Conservation (phyloP, 2,797 vertebrate species). For the Botia kubotai region DNA sequence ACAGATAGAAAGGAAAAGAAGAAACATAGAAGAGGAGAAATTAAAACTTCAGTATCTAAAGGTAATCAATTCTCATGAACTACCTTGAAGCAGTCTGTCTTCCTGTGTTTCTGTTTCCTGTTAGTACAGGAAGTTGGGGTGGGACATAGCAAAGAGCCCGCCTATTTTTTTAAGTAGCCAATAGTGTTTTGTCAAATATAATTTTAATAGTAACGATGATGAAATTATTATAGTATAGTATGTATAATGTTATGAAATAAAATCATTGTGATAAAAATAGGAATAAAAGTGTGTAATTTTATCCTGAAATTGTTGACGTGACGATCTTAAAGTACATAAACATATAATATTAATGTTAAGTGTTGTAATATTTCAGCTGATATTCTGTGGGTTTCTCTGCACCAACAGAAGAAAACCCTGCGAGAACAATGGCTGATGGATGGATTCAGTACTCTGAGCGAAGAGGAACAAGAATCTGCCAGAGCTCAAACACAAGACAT, state of each 20-base stretch:
- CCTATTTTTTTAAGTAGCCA: too few species aligned
- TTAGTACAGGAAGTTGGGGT: not conserved
- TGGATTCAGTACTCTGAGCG: constrained; percentile 83
- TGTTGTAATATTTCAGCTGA: too few species aligned
- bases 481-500: constrained; percentile 85
- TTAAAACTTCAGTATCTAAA: constrained; percentile 93
- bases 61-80: constrained; percentile 71
- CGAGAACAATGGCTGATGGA: constrained; percentile 97
- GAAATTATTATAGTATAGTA: not conserved
- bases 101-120: not conserved
- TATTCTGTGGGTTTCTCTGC: constrained; percentile 19
- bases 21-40: constrained; percentile 93
- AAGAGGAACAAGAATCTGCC: constrained; percentile 89
- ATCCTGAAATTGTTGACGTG: too few species aligned
- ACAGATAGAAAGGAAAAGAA: constrained; percentile 89
- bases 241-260: not conserved
- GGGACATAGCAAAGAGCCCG: not conserved
- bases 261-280: too few species aligned
- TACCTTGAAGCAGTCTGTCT: not conserved
- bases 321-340: too few species aligned
- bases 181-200: too few species aligned
- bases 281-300: too few species aligned
- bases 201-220: too few species aligned
- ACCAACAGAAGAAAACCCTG: constrained; percentile 89
- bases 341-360: too few species aligned